Evolutionary conservation across 2,113 vertebrate genomes (phyloP).

Genomic region (Pelecanus crispus): DNA sequence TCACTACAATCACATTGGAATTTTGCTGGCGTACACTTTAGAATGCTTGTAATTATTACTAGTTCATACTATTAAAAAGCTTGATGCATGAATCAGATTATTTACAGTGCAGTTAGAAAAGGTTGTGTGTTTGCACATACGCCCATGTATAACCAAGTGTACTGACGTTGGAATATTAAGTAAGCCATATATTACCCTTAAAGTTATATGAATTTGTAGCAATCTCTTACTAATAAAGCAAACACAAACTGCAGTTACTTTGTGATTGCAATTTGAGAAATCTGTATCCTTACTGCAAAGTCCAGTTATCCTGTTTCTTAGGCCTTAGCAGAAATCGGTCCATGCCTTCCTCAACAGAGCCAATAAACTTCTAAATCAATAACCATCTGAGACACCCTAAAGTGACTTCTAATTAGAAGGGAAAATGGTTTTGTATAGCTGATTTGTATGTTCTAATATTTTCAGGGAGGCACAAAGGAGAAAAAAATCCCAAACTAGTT

Average conservation of each 20-base stretch:
- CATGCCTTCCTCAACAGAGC: neutral
- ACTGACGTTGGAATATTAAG: neutral
- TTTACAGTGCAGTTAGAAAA: neutral
- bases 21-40: neutral
- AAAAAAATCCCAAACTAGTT: neutral
- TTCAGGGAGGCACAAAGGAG: neutral
- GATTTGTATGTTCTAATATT: neutral
- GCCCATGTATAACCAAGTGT: neutral
- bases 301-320: neutral
- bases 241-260: neutral
- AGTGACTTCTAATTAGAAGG: neutral
- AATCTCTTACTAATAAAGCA: neutral
- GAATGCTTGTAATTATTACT: neutral
- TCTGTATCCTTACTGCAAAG: neutral
- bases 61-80: neutral
- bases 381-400: neutral
- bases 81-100: neutral
- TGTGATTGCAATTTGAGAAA: neutral
- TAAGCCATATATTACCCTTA: neutral
- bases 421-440: neutral
- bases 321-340: neutral
- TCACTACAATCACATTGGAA: neutral
- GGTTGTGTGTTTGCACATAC: neutral
- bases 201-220: neutral
- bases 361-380: neutral